phyloP scores from a whole-genome alignment of 2,888 invertebrate genomes.

The Agrochola macilenta region DNA sequence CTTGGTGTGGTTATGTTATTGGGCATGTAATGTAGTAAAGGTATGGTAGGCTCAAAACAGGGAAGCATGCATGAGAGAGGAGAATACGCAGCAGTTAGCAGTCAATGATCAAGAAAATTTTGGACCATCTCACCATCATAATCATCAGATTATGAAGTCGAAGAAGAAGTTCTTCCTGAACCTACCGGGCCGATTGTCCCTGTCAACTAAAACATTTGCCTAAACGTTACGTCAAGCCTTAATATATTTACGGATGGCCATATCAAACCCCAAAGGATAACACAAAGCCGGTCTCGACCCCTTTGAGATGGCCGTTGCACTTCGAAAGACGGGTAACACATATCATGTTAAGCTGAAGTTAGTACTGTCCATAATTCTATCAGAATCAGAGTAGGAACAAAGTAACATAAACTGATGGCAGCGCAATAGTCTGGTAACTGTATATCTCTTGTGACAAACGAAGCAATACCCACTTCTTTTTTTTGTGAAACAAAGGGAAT shows the following conservation, averaged over 20 bases:
- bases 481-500: background rate
- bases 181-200: background rate
- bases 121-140: no score
- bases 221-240: background rate
- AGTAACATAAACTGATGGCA: background rate
- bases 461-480: background rate
- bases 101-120: no score
- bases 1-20: background rate
- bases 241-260: conserved; percentile 8
- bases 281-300: background rate
- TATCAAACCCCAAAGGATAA: background rate
- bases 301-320: conserved; percentile 13
- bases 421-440: background rate
- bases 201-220: background rate
- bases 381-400: background rate
- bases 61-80: no score
- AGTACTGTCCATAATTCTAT: background rate
- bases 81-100: background rate
- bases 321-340: conserved; percentile 4
- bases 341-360: conserved; percentile 14
- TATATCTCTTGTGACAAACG: background rate
- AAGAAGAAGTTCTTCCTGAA: background rate
- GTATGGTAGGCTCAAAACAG: background rate
- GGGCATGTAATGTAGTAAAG: background rate
- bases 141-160: no score